These are phyloP conservation scores for Pristionchus fissidentatus DNA, from an alignment of 2,888 invertebrate species.

Conservation along the genomic window DNA sequence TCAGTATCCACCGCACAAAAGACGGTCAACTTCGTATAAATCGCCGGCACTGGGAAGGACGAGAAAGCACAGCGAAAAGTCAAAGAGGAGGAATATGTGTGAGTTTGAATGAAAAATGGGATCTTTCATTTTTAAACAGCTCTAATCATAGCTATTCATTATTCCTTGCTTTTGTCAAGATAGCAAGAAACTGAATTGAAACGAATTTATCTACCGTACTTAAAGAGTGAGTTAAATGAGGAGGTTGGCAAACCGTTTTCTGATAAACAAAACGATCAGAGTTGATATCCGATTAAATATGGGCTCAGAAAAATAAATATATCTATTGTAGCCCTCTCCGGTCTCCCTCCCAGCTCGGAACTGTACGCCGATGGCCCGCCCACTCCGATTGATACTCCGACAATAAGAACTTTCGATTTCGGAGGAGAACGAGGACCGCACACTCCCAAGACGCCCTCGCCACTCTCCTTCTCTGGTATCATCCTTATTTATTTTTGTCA, in stretches of 20 bases:
- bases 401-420: too few species aligned
- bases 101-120: neutral
- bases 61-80: neutral
- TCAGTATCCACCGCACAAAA: neutral
- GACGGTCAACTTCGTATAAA: neutral
- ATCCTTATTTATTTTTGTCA: neutral
- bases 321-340: slow-evolving; percentile 18
- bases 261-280: neutral
- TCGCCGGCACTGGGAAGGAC: neutral
- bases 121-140: neutral
- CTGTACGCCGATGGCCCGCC: neutral
- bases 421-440: neutral
- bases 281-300: neutral
- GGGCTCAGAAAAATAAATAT: neutral
- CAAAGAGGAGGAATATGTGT: slow-evolving; percentile 5
- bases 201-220: neutral
- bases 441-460: neutral
- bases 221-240: neutral
- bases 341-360: neutral
- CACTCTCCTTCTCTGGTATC: neutral
- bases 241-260: neutral
- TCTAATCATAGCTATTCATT: neutral
- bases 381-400: neutral
- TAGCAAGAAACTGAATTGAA: too few species aligned
- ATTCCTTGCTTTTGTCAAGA: too few species aligned